Evolutionary conservation across 2,888 invertebrate genomes (phyloP), one percentile per base, ranked within the genome.

Genomic region (Euplagia quadripunctaria): DNA sequence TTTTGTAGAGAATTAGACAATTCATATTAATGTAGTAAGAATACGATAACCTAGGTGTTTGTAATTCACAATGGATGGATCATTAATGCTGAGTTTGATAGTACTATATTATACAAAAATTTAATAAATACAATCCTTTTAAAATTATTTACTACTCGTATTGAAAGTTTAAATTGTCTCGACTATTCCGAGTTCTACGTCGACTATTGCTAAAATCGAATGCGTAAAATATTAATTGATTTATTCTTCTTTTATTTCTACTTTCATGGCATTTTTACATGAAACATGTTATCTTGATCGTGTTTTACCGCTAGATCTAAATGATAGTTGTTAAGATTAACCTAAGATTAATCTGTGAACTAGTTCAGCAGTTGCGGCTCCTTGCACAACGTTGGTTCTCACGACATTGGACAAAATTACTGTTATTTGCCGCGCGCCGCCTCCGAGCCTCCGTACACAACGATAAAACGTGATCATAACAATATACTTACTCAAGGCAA

Each of bases 321-420:
- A 91, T 89, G 92, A 94, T 92, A 86, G 90, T 89, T 88, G 90
- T 90, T 89, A 81, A 93, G 94, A 94, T 94, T 90, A 92, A 85
- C 79, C 81, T 80, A 82, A 87, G 90, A 90, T 90, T 89, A 91
- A 92, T 91, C 91, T 92, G 92, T 90, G 92, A 94, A 94, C 94
- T 94, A 92, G 95, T 93, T 92, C 90, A 91, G 89, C 83, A 85
- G 88, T 86, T 84, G 82, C 78, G 81, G 71, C 87, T 85, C 87
- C 89, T 94, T 94, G 90, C 93, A 88, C 93, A 91, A 90, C 90
- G 84, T 70, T 80, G 82, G 89, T 94, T 95, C 95, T 90, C 95
- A 95, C 94, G 95, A 93, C 94, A 95, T 94, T 95, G 94, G 91
- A 91, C 88, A 85, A 91, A 94, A 94, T 94, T 92, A 93, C 94